Evolutionary conservation across 2,888 invertebrate species (phyloP).

Genomic region (Acronicta psi): DNA sequence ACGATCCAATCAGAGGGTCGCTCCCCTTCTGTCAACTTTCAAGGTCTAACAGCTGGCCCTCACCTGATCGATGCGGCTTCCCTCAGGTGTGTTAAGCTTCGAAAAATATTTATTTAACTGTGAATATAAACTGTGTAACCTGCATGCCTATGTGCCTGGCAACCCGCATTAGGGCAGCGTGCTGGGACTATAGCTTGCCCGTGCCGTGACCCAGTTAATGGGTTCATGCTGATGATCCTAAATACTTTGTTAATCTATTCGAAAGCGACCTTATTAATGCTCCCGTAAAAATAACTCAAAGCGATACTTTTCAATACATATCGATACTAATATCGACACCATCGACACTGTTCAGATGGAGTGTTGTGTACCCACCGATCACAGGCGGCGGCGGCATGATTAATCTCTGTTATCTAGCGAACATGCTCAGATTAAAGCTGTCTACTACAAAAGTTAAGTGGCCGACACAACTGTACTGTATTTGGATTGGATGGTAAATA

Average conservation of each 20-base stretch:
- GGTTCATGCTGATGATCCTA: too few relatives aligned
- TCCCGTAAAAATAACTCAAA: too few relatives aligned
- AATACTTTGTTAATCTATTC: too few relatives aligned
- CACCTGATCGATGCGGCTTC: conserved; percentile 42
- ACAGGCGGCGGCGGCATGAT: conserved; percentile 32
- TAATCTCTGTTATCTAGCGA: conserved; percentile 31
- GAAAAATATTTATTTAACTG: conserved; percentile 10
- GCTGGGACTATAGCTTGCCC: too few relatives aligned
- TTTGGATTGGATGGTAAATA: conserved; percentile 19
- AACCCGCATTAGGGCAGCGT: too few relatives aligned
- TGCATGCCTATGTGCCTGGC: too few relatives aligned
- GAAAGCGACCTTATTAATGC: too few relatives aligned
- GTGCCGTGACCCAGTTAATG: too few relatives aligned
- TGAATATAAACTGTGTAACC: too few relatives aligned
- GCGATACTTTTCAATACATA: background rate
- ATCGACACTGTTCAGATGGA: conserved; percentile 6
- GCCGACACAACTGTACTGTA: conserved; percentile 19
- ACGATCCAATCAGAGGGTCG: conserved; percentile 39
- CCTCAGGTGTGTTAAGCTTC: conserved; percentile 11
- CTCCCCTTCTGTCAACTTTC: conserved; percentile 40
- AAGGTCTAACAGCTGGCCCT: conserved; percentile 52
- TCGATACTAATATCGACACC: conserved; percentile 5
- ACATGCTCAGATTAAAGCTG: conserved; percentile 27
- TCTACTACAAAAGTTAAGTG: conserved; percentile 44
- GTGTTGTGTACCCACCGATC: background rate